Conservation (phyloP, 2,113 vertebrate species). For the Phylloscopus whistleri region DNA sequence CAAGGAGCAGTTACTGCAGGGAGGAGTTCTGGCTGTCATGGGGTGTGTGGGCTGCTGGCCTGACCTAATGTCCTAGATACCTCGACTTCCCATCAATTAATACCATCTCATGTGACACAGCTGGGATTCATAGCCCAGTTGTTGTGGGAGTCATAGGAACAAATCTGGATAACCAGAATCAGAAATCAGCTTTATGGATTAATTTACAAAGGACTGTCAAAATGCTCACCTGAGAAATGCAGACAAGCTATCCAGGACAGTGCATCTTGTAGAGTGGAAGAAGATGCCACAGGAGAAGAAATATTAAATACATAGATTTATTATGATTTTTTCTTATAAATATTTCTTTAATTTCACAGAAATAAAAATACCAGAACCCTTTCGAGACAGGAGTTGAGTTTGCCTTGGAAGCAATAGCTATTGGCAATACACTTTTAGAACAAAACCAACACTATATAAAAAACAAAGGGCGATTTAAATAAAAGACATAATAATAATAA, state of each 20-base stretch:
- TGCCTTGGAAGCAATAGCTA: not conserved
- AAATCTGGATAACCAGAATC: not conserved
- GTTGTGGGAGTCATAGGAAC: not conserved
- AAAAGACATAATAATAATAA: not conserved
- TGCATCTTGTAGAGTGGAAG: not conserved
- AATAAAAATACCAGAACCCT: not conserved
- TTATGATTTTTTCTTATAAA: conserved; percentile 2
- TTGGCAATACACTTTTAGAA: not conserved
- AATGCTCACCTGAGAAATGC: not conserved
- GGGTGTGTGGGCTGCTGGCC: not conserved
- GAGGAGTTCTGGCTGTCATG: not conserved
- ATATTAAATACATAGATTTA: conserved; percentile 29
- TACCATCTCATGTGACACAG: not conserved
- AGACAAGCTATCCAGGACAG: not conserved
- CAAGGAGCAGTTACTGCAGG: not conserved
- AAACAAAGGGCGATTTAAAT: not conserved
- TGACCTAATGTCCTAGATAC: conserved; percentile 24
- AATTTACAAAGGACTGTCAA: not conserved
- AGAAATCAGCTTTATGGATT: not conserved
- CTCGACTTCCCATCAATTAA: not conserved
- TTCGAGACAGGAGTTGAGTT: not conserved
- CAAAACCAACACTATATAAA: not conserved
- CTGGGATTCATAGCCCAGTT: not conserved
- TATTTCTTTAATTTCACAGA: not conserved
- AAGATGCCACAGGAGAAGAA: not conserved